Base-by-base conservation (phyloP, 2,113 vertebrate genomes). In the Riparia riparia region DNA sequence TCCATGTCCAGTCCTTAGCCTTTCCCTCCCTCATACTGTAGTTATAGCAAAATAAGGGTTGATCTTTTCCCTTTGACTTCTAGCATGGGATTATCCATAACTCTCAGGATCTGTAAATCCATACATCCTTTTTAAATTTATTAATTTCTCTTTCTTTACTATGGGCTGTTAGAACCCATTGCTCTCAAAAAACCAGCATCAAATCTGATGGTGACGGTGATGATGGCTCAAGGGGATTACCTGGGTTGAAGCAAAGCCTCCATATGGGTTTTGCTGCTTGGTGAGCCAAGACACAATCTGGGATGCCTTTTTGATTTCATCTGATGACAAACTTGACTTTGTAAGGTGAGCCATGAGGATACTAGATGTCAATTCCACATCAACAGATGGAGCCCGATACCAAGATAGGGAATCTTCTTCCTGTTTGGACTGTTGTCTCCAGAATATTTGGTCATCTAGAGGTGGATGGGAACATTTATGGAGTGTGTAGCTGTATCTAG, bases 191-290 rank as follows among this genome's bases (percentile, higher is more conserved):
- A 64, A 37, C 0, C 12, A 73, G 15, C 29, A 80, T 42, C 25
- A 50, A 86, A 24, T 83, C 2, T 80, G 39, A 8, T 37, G 37
- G 37, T 76, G 50, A 9, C 20, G n/a, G 34, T 17, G 34, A 3
- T n/a, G 61, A 22, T 72, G 29, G 51, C 50, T 81, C 60, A 65
- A 78, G n/a, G 21, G 37, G 6, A 37, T 95, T 58, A 98, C 98
- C 98, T 98, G 98, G 7, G 97, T 98, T 37, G 98, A 98, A 39
- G 97, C 96, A 94, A 98, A 98, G 42, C 98, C 98, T 13, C 98
- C 97, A 2, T 97, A 95, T 20, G 97, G 87, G 39, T 98, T 98
- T 90, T 98, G 98, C 58, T 98, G 98, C 79, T 96, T 98, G 51
- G 16, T 91, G 68, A 98, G 64, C 98, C 98, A 98, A 50, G 90